Conservation (phyloP, 2,113 vertebrate genomes). For the Thomomys bottae region DNA sequence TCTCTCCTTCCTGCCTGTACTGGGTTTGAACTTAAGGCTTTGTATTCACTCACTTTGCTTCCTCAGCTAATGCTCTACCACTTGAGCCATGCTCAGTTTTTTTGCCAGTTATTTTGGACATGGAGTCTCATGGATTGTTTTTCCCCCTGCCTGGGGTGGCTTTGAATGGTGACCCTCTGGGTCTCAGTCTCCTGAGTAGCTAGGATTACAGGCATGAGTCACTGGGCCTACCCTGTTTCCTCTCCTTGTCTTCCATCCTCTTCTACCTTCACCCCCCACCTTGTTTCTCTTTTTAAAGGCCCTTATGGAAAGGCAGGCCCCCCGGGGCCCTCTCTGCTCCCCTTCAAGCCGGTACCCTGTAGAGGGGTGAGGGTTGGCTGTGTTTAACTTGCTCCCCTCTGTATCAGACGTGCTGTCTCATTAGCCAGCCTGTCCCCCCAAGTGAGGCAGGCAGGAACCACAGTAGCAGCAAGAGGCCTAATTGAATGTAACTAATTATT, state of each 20-base stretch:
- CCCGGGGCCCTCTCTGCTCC: background rate
- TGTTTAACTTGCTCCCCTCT: background rate
- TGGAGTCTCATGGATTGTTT: too few relatives aligned
- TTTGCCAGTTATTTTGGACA: too few relatives aligned
- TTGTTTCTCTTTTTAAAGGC: too few relatives aligned
- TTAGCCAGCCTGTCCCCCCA: conserved; percentile 81
- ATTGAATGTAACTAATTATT: conserved; percentile 90
- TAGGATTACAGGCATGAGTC: too few relatives aligned
- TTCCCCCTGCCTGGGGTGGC: too few relatives aligned
- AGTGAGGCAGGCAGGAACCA: conserved; percentile 80
- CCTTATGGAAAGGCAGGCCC: background rate
- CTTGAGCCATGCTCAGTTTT: too few relatives aligned
- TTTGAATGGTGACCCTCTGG: too few relatives aligned
- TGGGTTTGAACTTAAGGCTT: too few relatives aligned
- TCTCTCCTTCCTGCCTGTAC: background rate
- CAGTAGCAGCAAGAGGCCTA: conserved; percentile 78
- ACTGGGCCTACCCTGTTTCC: too few relatives aligned
- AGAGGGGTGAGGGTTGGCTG: accelerated
- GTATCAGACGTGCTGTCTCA: conserved; percentile 74
- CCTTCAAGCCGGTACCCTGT: background rate
- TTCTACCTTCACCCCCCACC: background rate
- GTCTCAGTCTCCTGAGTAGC: too few relatives aligned
- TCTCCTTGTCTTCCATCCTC: background rate
- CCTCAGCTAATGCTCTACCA: too few relatives aligned
- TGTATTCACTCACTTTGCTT: too few relatives aligned